Evolutionary conservation across 2,888 invertebrate genomes (phyloP).

Genomic region (Polymixis lichenea): DNA sequence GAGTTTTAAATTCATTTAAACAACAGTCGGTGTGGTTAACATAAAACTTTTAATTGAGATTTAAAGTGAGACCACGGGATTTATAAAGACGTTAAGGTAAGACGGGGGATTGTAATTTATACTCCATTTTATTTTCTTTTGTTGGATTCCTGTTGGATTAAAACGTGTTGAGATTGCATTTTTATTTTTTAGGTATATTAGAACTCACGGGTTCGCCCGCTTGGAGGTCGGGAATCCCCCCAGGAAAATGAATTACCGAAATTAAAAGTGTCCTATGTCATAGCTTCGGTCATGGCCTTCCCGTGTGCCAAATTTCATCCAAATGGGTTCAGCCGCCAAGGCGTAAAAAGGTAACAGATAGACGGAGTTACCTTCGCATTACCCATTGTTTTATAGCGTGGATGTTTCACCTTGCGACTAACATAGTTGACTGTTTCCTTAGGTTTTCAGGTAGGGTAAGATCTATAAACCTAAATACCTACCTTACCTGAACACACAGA

Average conservation of each 20-base stretch:
- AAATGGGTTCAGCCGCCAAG: too few relatives aligned
- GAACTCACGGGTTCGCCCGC: neutral
- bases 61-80: conserved; percentile 28
- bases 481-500: neutral
- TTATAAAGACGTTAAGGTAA: conserved; percentile 17
- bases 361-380: too few relatives aligned
- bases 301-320: too few relatives aligned
- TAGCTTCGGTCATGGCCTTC: too few relatives aligned
- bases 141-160: neutral
- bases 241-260: neutral
- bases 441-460: too few relatives aligned
- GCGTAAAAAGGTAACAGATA: too few relatives aligned
- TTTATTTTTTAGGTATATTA: neutral
- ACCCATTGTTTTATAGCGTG: too few relatives aligned
- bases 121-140: conserved; percentile 24
- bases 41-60: conserved; percentile 58
- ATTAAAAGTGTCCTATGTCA: neutral
- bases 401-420: too few relatives aligned
- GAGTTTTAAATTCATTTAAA: conserved; percentile 46
- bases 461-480: too few relatives aligned
- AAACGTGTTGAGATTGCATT: conserved; percentile 16
- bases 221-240: neutral
- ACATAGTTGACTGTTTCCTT: too few relatives aligned
- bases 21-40: conserved; percentile 34
- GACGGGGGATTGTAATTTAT: conserved; percentile 31